Conservation (phyloP, 2,113 vertebrate species). For the Hiodon alosoides region DNA sequence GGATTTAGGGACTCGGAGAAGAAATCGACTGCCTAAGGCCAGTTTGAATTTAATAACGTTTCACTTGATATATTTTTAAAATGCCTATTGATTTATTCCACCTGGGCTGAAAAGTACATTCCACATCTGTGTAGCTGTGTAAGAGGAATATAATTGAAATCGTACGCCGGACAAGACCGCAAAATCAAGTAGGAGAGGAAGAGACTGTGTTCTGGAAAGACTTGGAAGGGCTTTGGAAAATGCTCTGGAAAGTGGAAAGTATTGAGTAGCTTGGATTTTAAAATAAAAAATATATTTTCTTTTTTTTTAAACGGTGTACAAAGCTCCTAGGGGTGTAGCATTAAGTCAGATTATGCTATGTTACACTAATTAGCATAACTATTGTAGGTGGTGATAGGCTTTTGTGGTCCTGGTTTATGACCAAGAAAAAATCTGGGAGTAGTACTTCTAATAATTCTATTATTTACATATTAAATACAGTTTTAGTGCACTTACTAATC, state of each 20-base stretch:
- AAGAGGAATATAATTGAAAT: slow-evolving; percentile 74
- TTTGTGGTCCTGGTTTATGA: background rate
- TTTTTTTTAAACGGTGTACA: background rate
- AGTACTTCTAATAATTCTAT: background rate
- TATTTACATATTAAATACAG: background rate
- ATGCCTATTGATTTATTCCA: slow-evolving; percentile 67
- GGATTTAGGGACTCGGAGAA: slow-evolving; percentile 30
- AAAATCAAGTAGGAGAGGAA: slow-evolving; percentile 26
- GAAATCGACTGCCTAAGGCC: slow-evolving; percentile 35
- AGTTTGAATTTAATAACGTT: slow-evolving; percentile 58
- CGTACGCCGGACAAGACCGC: slow-evolving; percentile 55
- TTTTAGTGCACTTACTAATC: background rate
- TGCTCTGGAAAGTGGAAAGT: background rate
- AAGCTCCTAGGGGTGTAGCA: background rate
- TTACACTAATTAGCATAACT: background rate
- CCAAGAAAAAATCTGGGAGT: background rate
- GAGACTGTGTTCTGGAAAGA: slow-evolving; percentile 17
- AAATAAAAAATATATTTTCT: background rate
- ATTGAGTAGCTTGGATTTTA: background rate
- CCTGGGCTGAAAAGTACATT: slow-evolving; percentile 66
- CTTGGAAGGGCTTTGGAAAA: background rate
- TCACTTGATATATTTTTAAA: slow-evolving; percentile 53
- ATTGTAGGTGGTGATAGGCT: background rate
- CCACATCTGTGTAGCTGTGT: slow-evolving; percentile 65
- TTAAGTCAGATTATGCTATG: background rate